These are phyloP conservation scores for Plebejus anna DNA, from an alignment of 2,888 invertebrate genomes.

Conservation along the genomic window DNA sequence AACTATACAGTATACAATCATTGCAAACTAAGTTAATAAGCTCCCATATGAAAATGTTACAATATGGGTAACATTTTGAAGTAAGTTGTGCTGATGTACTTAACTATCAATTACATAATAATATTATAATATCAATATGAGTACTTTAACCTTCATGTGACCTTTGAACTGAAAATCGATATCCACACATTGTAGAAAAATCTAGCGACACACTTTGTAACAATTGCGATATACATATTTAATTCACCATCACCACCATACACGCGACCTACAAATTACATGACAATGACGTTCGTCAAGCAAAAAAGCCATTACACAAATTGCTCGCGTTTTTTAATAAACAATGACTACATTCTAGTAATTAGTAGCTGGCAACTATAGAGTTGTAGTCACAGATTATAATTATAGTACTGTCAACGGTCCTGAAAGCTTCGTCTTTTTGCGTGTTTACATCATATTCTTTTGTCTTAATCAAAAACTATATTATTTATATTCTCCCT, in stretches of 20 bases:
- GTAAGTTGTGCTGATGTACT: background rate
- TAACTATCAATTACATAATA: background rate
- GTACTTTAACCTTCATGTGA: background rate
- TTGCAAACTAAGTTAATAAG: background rate
- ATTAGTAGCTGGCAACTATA: slow-evolving; percentile 7
- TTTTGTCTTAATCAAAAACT: background rate
- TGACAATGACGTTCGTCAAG: slow-evolving; percentile 10
- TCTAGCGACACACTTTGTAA: slow-evolving; percentile 3
- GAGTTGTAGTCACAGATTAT: slow-evolving; percentile 3
- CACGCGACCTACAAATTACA: slow-evolving; percentile 21
- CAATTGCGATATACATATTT: slow-evolving; percentile 22
- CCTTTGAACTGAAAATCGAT: background rate
- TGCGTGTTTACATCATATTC: background rate
- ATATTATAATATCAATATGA: background rate
- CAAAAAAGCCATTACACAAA: slow-evolving; percentile 23
- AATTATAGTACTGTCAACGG: background rate
- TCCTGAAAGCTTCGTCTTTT: background rate
- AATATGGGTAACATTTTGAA: no score
- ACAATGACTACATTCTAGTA: slow-evolving; percentile 8
- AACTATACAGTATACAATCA: background rate
- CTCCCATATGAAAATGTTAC: no score
- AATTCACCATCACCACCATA: slow-evolving; percentile 2
- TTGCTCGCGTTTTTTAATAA: slow-evolving; percentile 10
- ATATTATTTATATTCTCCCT: background rate
- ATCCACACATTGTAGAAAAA: background rate